A percentile compares a stretch with the other conserved stretches of the same genome.
Evolutionary conservation across 2,888 invertebrate species (phyloP).

Genomic region (Noctua pronuba): DNA sequence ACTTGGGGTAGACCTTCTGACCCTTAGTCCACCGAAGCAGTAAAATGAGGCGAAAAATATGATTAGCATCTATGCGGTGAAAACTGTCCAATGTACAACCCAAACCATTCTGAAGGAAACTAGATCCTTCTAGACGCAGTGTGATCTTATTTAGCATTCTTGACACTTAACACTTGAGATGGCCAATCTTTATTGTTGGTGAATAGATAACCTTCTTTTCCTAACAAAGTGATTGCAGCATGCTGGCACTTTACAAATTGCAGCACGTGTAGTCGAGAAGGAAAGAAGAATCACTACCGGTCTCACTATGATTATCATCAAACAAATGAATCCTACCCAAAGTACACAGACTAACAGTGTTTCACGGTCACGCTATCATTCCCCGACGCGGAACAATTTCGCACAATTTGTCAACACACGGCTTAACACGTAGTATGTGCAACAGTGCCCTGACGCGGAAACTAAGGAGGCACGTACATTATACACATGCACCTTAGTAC

Average conservation of each 20-base stretch:
- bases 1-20: too few relatives aligned
- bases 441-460: constrained; percentile 61
- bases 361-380: constrained; percentile 40
- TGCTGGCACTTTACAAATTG: not conserved
- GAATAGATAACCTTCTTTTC: not conserved
- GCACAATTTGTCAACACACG: constrained; percentile 49
- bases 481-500: constrained; percentile 33
- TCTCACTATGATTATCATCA: not conserved
- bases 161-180: not conserved
- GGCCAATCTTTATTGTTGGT: not conserved
- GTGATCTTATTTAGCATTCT: not conserved
- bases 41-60: not conserved
- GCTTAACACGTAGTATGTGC: constrained; percentile 47
- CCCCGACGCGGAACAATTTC: constrained; percentile 57
- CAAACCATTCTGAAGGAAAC: not conserved
- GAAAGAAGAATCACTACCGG: not conserved
- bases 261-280: not conserved
- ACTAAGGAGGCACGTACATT: constrained; percentile 51
- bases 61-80: not conserved
- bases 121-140: not conserved
- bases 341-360: not conserved
- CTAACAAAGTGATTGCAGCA: too few relatives aligned
- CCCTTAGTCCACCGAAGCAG: not conserved
- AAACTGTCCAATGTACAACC: not conserved
- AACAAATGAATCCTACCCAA: constrained; percentile 9